These are phyloP conservation scores for Acrocephalus kingi DNA, from an alignment of 2,113 vertebrate species.

Conservation along the genomic window DNA sequence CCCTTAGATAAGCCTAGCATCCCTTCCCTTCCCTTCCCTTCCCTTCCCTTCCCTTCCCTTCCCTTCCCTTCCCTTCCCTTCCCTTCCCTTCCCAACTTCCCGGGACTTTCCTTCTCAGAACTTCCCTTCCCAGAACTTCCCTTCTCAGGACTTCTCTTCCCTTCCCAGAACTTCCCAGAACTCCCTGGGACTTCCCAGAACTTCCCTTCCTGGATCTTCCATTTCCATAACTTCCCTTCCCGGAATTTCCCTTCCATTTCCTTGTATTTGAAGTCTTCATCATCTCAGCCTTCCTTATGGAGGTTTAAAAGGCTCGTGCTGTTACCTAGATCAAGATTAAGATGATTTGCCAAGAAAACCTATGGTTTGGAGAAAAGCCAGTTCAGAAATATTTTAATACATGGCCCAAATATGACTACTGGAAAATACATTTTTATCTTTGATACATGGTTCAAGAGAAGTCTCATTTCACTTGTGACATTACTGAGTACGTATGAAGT, in stretches of 20 bases:
- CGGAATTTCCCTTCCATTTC: background rate
- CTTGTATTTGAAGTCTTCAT: background rate
- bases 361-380: background rate
- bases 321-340: background rate
- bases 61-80: fast-evolving
- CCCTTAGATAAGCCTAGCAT: background rate
- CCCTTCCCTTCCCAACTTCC: too few relatives aligned
- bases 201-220: too few relatives aligned
- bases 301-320: background rate
- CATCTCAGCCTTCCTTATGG: background rate
- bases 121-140: too few relatives aligned
- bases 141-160: too few relatives aligned
- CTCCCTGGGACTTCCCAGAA: too few relatives aligned
- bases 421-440: background rate
- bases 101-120: too few relatives aligned
- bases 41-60: background rate
- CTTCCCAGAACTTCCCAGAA: too few relatives aligned
- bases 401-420: background rate
- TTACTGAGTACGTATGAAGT: background rate
- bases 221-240: background rate
- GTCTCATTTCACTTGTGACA: background rate
- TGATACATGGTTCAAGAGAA: background rate
- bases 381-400: background rate
- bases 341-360: background rate
- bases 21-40: background rate